Evolutionary conservation across 2,113 vertebrate genomes (phyloP).

Genomic region (Gorilla gorilla): DNA sequence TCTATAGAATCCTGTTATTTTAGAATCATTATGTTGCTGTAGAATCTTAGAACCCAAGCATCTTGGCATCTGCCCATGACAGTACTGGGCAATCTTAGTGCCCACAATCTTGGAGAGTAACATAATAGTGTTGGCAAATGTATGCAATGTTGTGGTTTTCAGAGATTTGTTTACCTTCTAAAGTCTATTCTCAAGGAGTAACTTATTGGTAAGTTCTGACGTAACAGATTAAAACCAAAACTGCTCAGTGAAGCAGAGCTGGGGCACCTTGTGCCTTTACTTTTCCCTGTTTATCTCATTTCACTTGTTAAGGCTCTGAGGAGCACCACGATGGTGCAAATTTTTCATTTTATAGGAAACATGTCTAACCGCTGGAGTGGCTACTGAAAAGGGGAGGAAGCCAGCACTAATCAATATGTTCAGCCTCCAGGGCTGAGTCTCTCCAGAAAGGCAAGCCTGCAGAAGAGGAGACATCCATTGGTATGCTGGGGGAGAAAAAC

Average conservation of each 20-base stretch:
- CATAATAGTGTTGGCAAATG: not conserved
- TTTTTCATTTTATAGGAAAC: not conserved
- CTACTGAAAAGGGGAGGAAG: not conserved
- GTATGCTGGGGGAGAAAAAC: not conserved
- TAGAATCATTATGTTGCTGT: not conserved
- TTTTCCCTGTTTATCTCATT: not conserved
- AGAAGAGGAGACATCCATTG: not conserved
- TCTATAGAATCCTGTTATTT: not conserved
- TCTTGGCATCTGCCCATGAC: not conserved
- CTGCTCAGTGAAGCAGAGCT: not conserved
- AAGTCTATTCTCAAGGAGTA: not conserved
- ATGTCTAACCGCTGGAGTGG: not conserved
- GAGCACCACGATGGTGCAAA: not conserved
- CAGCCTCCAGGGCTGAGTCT: not conserved
- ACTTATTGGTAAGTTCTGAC: not conserved
- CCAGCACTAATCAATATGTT: not conserved
- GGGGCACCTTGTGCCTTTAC: not conserved
- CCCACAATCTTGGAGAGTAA: not conserved
- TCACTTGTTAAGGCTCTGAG: not conserved
- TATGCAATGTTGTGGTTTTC: not conserved
- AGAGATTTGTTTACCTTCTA: not conserved
- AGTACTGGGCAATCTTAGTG: not conserved
- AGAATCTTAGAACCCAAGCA: not conserved
- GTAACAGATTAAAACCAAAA: not conserved
- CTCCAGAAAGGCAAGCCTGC: not conserved